A percentile compares a stretch with the other conserved stretches of the same genome.
Conservation (phyloP, 64 coral and sea anemone genomes). For the Dendrophyllia cribrosa region DNA sequence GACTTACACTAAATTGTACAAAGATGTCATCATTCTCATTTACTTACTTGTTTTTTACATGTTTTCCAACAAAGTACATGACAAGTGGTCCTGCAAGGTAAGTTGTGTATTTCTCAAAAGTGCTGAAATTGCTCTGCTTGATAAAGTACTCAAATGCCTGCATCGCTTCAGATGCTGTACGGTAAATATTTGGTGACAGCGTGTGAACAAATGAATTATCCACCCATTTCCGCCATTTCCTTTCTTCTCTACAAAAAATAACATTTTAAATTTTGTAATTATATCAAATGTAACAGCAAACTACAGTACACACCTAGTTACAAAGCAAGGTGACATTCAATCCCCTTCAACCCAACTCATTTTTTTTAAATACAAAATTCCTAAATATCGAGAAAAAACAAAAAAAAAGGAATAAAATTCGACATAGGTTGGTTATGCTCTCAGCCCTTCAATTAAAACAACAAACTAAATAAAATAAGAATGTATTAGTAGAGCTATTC, state of each 20-base stretch:
- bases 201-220: slow-evolving; percentile 94
- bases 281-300: neutral
- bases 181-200: slow-evolving; percentile 97
- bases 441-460: no score
- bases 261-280: neutral
- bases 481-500: no score
- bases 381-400: no score
- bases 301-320: no score
- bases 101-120: slow-evolving; percentile 82
- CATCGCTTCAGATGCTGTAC: slow-evolving; percentile 88
- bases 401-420: no score
- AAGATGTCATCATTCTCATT: no score
- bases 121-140: slow-evolving; percentile 82
- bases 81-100: slow-evolving; percentile 77
- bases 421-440: no score
- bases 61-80: slow-evolving; percentile 96
- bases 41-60: slow-evolving; percentile 88
- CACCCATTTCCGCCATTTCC: slow-evolving; percentile 95
- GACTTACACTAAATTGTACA: no score
- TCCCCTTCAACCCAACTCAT: no score
- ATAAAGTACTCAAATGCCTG: slow-evolving; percentile 97
- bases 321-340: no score
- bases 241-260: slow-evolving; percentile 72
- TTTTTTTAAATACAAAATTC: no score
- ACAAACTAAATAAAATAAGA: no score